Conservation (phyloP, 2,888 invertebrate species). For the Zygogramma bicolorata region DNA sequence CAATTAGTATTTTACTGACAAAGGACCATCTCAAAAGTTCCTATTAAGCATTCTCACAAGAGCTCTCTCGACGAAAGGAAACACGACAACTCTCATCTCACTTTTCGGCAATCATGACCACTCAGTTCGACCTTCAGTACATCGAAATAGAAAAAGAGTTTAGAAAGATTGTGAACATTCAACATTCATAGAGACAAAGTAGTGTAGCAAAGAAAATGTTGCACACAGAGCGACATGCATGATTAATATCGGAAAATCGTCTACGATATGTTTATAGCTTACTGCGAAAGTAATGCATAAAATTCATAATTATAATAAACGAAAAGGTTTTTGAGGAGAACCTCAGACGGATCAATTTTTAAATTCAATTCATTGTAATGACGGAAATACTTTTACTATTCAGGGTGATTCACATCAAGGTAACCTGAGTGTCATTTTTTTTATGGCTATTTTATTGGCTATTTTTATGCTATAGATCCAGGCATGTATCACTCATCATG, state of each 20-base stretch:
- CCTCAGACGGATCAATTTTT: too few relatives aligned
- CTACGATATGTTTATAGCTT: neutral
- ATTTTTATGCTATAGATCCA: too few relatives aligned
- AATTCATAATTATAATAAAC: too few relatives aligned
- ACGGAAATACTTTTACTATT: too few relatives aligned
- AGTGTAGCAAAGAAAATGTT: slow-evolving; percentile 16
- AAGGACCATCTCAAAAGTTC: slow-evolving; percentile 96
- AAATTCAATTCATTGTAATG: too few relatives aligned
- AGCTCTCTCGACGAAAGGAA: slow-evolving; percentile 54
- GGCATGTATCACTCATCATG: too few relatives aligned
- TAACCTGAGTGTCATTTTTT: too few relatives aligned
- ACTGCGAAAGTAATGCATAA: too few relatives aligned
- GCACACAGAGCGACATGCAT: slow-evolving; percentile 16
- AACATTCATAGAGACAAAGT: slow-evolving; percentile 57
- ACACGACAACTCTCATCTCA: slow-evolving; percentile 39
- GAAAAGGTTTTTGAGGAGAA: too few relatives aligned
- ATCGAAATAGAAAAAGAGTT: slow-evolving; percentile 52
- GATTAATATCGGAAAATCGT: neutral
- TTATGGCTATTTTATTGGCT: too few relatives aligned
- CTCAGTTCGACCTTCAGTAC: slow-evolving; percentile 62
- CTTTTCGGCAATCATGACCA: slow-evolving; percentile 61
- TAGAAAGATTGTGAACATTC: slow-evolving; percentile 60
- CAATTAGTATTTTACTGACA: slow-evolving; percentile 73
- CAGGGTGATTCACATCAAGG: too few relatives aligned
- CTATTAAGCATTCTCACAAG: slow-evolving; percentile 70